Conservation (phyloP, 2,113 vertebrate species). For the Pithys albifrons region DNA sequence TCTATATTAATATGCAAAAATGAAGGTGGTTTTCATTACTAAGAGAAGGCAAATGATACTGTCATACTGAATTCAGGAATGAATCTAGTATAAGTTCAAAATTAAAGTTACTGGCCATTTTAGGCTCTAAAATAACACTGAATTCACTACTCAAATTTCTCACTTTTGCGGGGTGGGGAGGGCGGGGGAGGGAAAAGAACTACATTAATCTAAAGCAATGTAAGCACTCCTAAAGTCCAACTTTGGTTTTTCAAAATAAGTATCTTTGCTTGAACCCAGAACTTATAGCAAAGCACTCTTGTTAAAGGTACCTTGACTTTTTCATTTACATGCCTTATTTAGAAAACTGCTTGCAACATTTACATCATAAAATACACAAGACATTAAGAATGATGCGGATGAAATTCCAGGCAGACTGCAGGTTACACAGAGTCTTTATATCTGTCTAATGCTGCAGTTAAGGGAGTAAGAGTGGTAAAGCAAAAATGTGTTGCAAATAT, state of each 20-base stretch:
- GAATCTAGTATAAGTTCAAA: neutral
- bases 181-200: neutral
- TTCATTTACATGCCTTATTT: neutral
- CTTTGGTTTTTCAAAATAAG: neutral
- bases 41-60: neutral
- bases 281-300: neutral
- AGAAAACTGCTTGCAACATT: neutral
- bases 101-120: neutral
- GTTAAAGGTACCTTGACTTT: neutral
- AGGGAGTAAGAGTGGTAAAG: neutral
- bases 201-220: neutral
- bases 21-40: neutral
- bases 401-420: neutral
- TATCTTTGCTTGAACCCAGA: neutral
- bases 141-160: neutral
- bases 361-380: neutral
- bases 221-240: neutral
- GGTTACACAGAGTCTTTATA: neutral
- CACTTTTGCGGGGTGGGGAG: neutral
- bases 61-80: neutral
- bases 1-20: conserved; percentile 75
- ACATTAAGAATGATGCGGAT: neutral
- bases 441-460: neutral
- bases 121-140: neutral
- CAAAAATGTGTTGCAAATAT: neutral